Evolutionary conservation across 2,797 vertebrate species (phyloP), one percentile per base, ranked within the genome.

Genomic region (Tinamus major): DNA sequence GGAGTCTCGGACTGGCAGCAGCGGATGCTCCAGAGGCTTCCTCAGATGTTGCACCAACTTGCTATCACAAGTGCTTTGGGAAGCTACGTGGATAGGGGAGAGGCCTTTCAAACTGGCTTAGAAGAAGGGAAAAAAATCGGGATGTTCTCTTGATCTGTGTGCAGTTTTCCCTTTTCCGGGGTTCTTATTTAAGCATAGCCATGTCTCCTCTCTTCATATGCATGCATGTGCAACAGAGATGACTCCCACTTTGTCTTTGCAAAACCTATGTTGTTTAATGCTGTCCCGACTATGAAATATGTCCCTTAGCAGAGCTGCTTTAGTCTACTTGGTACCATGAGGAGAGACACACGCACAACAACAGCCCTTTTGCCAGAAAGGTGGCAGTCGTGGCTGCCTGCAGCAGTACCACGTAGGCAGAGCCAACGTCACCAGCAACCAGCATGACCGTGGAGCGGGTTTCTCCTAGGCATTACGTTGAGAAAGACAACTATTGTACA

Each of bases 331-430:
- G 15, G 24, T 63, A 67, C 11, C 2, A 20, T 10, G 6, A 71
- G 31, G 12, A 80, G 72, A 79, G 3, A 27, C 63, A 29, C 56
- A 24, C 21, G 10, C 48, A 24, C 48, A 29, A 4, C 21, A 26
- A 35, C 24, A 39, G 16, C 42, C 5, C 8, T 26, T 6, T 14
- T 7, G 48, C 39, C 68, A 55, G 33, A n/a, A 69, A 33, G 35
- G 29, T 31, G 2, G 1, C 5, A 23, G 35, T 4, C 4, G 7
- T 27, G 23, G 14, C n/a, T 1, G 3, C 35, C 51, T 63, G 41
- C 13, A 64, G 46, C 29, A 58, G 55, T 16, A 42, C 1, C 1
- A 3, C 2, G 39, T 0, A 0, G 4, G 37, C 37, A 20, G 5
- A 56, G 15, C 53, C 71, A 56, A 31, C 63, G 75, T 37, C 84